Base-by-base conservation (phyloP, 2,113 vertebrate genomes). In the Microcebus griseorufus region DNA sequence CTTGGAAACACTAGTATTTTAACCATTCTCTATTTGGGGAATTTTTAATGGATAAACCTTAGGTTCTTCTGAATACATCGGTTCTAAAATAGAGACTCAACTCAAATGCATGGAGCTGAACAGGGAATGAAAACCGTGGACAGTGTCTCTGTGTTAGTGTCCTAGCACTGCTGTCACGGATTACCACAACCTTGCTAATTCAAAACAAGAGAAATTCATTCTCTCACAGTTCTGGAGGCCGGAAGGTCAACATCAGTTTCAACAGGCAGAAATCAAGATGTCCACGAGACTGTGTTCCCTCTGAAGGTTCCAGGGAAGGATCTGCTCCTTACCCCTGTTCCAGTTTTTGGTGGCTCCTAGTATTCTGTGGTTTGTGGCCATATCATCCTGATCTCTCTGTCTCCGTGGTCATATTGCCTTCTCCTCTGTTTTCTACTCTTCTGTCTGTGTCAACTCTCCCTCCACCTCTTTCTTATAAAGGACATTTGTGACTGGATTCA, bases 1-100 rank as follows among this genome's bases (percentile, higher is more conserved):
- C 45, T 92, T 82, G 55, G 51, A 97, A 93, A 88, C 27, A 7
- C 45, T 65, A 60, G 14, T 34, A 88, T 88, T 96, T 93, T 76
- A 94, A 65, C 34, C 25, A 67, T 70, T 64, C 32, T 80, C 5
- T 93, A 18, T 69, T 88, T 88, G 27, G 23, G 9, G 65, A 89
- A 27, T 20, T 83, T 86, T 78, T 78, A 82, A 87, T 62, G 65
- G 11, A 51, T 17, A 78, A 70, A 48, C 7, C 42, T 87, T 70
- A 62, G 25, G 6, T 76, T 80, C 45, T 64, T 93, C 72, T 91
- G 64, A 96, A 75, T 93, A 34, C 10, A 45, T 90, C 65, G 67
- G 42, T 91, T 58, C 51, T 60, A 48, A 88, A 92, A 72, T 39
- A 94, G 11, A 39, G 14, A 39, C 55, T 92, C 58, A 76, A 48